Evolutionary conservation across 2,797 vertebrate genomes (phyloP).

Genomic region (Cyprinodon diabolis): DNA sequence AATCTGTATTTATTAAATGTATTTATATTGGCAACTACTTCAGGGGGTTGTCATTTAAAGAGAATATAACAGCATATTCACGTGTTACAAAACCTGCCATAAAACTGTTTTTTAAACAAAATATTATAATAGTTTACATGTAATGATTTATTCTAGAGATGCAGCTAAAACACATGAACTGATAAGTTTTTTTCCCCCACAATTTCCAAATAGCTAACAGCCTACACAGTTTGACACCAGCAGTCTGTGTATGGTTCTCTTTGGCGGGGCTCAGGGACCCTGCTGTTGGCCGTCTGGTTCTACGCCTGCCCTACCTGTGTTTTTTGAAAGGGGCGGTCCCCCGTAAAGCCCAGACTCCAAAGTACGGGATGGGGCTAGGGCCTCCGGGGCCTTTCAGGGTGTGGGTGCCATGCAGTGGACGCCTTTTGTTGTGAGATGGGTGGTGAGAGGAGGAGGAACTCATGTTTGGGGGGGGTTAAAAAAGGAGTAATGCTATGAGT

Average conservation of each 20-base stretch:
- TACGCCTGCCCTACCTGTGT: conserved; percentile 81
- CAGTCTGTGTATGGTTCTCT: conserved; percentile 53
- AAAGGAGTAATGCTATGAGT: conserved; percentile 98
- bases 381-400: conserved; percentile 78
- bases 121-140: neutral
- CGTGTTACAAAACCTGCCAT: neutral
- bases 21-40: neutral
- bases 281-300: conserved; percentile 79
- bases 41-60: neutral
- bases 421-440: conserved; percentile 89
- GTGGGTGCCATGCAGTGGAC: conserved; percentile 82
- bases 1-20: neutral
- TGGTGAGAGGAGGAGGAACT: conserved; percentile 74
- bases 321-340: conserved; percentile 72
- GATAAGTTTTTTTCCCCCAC: neutral
- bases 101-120: neutral
- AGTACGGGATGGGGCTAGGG: conserved; percentile 65
- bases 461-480: conserved; percentile 37
- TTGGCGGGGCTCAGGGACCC: conserved; percentile 69
- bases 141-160: neutral
- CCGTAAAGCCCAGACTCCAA: conserved; percentile 58
- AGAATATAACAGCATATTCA: neutral
- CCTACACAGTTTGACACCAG: conserved; percentile 69
- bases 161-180: neutral
- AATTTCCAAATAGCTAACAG: conserved; percentile 38